A percentile compares a stretch with the other conserved stretches of the same genome.
Evolutionary conservation across 2,888 invertebrate genomes (phyloP).

Genomic region (Drosophila trichaetosa): DNA sequence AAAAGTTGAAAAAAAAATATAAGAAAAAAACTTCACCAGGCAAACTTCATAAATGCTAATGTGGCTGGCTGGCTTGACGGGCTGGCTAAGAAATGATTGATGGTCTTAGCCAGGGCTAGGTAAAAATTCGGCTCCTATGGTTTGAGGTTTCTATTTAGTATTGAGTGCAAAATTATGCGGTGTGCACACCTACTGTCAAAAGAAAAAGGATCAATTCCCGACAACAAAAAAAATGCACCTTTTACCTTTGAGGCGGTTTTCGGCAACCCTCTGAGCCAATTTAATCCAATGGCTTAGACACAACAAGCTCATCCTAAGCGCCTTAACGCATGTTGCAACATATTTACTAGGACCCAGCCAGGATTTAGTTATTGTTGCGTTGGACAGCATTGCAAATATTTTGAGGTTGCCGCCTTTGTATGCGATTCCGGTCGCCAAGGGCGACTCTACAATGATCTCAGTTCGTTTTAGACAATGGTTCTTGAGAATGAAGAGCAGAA

Average conservation of each 20-base stretch:
- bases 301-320: slow-evolving; percentile 61
- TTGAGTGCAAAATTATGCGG: slow-evolving; percentile 72
- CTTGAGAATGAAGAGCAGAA: background rate
- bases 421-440: slow-evolving; percentile 17
- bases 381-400: slow-evolving; percentile 61
- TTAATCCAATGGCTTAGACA: slow-evolving; percentile 68
- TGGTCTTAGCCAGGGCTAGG: slow-evolving; percentile 53
- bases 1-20: slow-evolving; percentile 1
- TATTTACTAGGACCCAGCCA: slow-evolving; percentile 43
- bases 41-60: slow-evolving; percentile 77
- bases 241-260: slow-evolving; percentile 39
- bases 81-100: slow-evolving; percentile 69
- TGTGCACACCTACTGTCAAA: slow-evolving; percentile 43
- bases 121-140: slow-evolving; percentile 37
- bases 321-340: slow-evolving; percentile 66
- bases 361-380: slow-evolving; percentile 48
- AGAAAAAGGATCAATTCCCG: slow-evolving; percentile 60
- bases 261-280: slow-evolving; percentile 58
- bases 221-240: slow-evolving; percentile 41
- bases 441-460: slow-evolving; percentile 53
- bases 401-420: slow-evolving; percentile 50
- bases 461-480: slow-evolving; percentile 10
- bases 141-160: slow-evolving; percentile 64
- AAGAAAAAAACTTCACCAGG: slow-evolving; percentile 39
- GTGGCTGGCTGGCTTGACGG: slow-evolving; percentile 60